phyloP scores from a whole-genome alignment of 2,113 vertebrate genomes.

The Guaruba guarouba region DNA sequence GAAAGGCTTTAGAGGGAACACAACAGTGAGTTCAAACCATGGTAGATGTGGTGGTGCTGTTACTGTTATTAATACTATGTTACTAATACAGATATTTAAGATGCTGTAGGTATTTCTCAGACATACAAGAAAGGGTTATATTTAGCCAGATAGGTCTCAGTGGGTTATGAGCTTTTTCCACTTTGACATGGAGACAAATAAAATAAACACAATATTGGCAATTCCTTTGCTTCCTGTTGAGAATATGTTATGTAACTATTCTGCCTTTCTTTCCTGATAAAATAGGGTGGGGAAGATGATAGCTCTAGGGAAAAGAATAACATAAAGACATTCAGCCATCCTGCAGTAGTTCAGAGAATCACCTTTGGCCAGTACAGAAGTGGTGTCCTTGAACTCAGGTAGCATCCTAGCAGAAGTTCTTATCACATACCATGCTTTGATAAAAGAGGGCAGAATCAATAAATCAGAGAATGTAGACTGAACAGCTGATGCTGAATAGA shows the following conservation, averaged over 20 bases:
- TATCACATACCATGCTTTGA: background rate
- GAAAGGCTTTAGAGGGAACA: background rate
- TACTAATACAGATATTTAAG: background rate
- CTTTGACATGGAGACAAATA: background rate
- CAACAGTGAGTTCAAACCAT: background rate
- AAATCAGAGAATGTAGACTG: background rate
- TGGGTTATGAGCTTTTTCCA: background rate
- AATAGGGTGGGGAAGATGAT: background rate
- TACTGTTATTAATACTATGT: background rate
- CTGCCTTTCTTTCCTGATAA: background rate
- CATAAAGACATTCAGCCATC: background rate
- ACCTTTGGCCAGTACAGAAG: background rate
- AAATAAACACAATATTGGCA: background rate
- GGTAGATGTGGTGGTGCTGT: background rate
- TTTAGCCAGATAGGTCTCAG: background rate
- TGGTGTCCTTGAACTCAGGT: background rate
- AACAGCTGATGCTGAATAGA: background rate
- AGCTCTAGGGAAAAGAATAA: background rate
- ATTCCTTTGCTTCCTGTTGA: slow-evolving; percentile 5
- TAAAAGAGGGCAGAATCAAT: slow-evolving; percentile 8
- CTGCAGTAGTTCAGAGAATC: background rate
- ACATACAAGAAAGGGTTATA: background rate
- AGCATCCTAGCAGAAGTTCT: background rate
- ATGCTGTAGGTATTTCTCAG: background rate
- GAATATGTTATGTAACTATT: background rate